Conservation (phyloP, 1,140 invertebrate genomes). For the Galendromus occidentalis region DNA sequence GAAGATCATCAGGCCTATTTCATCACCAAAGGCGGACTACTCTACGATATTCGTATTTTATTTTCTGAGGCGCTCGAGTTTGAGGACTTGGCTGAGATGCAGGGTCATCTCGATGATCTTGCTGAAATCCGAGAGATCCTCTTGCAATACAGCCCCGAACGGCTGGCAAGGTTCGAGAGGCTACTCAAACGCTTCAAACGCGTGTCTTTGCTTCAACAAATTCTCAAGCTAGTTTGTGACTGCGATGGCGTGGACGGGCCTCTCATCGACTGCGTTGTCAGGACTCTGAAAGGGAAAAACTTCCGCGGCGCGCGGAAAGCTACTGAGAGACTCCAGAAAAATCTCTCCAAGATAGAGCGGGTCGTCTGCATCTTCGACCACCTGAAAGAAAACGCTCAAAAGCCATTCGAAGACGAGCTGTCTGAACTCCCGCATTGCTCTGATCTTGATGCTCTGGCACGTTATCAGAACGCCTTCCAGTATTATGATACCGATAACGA, state of each 20-base stretch:
- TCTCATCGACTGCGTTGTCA: not conserved
- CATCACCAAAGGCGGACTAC: not conserved
- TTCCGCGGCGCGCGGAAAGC: not conserved
- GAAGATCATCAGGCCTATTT: not conserved
- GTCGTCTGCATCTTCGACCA: not conserved
- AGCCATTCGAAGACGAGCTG: not conserved
- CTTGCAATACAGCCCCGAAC: not conserved
- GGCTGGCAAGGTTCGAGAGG: not conserved
- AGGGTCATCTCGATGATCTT: not conserved
- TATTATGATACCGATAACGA: not conserved
- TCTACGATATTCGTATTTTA: not conserved
- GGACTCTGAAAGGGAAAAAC: not conserved
- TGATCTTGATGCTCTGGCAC: not conserved
- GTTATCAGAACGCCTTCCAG: not conserved
- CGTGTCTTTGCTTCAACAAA: not conserved
- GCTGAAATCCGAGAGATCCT: not conserved
- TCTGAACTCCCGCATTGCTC: not conserved
- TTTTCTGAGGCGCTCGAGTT: constrained; percentile 1
- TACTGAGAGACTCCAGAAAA: not conserved
- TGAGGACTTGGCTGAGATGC: not conserved
- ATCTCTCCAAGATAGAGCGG: not conserved
- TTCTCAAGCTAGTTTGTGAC: not conserved
- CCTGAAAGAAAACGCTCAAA: not conserved
- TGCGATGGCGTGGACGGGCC: not conserved
- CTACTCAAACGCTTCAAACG: not conserved